phyloP scores from a whole-genome alignment of 2,113 vertebrate species.

The Zosterops hypoxanthus region DNA sequence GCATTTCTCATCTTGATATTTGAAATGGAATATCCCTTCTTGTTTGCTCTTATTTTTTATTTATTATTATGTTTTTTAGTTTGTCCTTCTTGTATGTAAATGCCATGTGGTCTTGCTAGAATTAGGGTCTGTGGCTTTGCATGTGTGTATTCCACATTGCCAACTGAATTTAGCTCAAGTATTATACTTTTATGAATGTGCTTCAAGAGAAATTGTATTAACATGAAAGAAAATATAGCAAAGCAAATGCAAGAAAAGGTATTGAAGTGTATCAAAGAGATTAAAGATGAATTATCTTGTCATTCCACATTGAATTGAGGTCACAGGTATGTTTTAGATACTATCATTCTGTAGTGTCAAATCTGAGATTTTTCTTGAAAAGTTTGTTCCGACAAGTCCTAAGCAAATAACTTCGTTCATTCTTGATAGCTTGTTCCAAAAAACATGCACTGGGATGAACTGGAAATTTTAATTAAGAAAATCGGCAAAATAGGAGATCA shows the following conservation, averaged over 20 bases:
- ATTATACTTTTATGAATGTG: neutral
- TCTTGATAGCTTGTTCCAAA: neutral
- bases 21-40: neutral
- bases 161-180: neutral
- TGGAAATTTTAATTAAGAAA: neutral
- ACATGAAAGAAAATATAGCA: neutral
- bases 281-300: neutral
- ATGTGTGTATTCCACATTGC: neutral
- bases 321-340: neutral
- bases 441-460: neutral
- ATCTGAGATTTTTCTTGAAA: neutral
- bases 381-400: neutral
- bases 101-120: neutral
- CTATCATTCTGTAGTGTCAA: neutral
- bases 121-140: neutral
- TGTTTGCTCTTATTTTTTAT: neutral
- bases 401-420: neutral
- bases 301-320: neutral
- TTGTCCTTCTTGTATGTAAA: neutral
- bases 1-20: neutral
- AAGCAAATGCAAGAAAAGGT: constrained; percentile 7
- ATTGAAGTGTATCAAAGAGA: neutral
- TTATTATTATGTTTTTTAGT: neutral
- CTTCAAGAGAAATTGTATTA: constrained; percentile 1
- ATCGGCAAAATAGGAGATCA: neutral